Evolutionary conservation across 2,888 invertebrate species (phyloP).

Genomic region (Cabera pusaria): DNA sequence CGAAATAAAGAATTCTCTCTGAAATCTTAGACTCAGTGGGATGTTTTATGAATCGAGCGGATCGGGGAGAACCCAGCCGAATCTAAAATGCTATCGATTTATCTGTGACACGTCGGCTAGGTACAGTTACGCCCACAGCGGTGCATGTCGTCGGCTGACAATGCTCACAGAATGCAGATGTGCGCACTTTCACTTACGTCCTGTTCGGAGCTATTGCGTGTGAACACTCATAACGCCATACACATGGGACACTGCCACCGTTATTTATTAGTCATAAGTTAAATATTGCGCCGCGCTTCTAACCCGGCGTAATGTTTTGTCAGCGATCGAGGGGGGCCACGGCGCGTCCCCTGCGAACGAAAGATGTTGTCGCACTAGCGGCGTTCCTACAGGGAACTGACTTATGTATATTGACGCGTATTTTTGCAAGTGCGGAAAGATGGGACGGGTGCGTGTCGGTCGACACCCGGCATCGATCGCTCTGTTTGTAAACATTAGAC

Average conservation of each 20-base stretch:
- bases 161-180: constrained; percentile 51
- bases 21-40: not conserved
- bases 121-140: constrained; percentile 51
- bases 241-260: constrained; percentile 37
- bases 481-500: constrained; percentile 76
- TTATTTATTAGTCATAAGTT: constrained; percentile 42
- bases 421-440: constrained; percentile 22
- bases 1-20: constrained; percentile 3
- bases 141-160: constrained; percentile 42
- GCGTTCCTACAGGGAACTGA: no score
- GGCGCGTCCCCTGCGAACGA: no score
- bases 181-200: constrained; percentile 72
- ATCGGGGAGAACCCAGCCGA: constrained; percentile 8
- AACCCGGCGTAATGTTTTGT: constrained; percentile 31
- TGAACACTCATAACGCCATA: constrained; percentile 52
- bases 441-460: constrained; percentile 40
- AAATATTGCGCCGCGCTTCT: constrained; percentile 40
- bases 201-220: constrained; percentile 53
- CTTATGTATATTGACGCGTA: constrained; percentile 16
- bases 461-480: constrained; percentile 62
- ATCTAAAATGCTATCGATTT: constrained; percentile 19
- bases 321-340: no score
- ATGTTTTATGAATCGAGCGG: constrained; percentile 17
- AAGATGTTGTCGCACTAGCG: no score
- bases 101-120: constrained; percentile 21